Base-by-base conservation (phyloP, 35 echinoderm and acorn worm genomes). In the Nesometra sesokonis region DNA sequence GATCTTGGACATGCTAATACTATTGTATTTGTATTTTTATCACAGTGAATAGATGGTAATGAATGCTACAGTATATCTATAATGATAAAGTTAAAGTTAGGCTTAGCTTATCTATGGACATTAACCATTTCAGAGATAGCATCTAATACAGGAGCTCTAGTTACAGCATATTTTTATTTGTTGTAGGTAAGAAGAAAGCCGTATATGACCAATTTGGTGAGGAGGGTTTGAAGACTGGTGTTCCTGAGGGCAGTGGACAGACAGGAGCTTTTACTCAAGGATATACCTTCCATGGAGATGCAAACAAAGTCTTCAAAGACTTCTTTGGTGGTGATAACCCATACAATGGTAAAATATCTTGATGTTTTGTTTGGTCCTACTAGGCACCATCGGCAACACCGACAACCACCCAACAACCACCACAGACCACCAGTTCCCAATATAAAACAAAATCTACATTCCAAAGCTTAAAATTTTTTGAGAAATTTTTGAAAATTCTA, bases 251-350 rank as follows among this genome's bases (percentile, higher is more conserved):
- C 11, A 92, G 80, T 29, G 90, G 87, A 3, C 92, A 99, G 46
- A 83, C 84, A 47, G 96, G 90, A 0, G 89, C 92, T 33, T 99
- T 90, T 90, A 91, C 93, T 0, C 87, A 91, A 34, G 96, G 96
- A 17, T 99, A 99, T 47, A 92, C 96, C 32, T 99, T 99, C 78
- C 96, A 99, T 80, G 96, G 96, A 11, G 96, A 99, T 84, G 87
- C 96, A 13, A 36, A 94, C 77, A 99, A 99, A 86, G 96, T 99
- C 15, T 99, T 99, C 90, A 88, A 81, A 34, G 93, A 99, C 37
- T 99, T 99, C 90, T 99, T 99, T 92, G 96, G 96, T 92, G 96
- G 96, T 29, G 90, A 99, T 57, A 99, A 99, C 67, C 96, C 96
- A 88, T 99, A 94, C 76, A 88, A 33, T 94, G 96, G 96, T 99